Percentiles rank a stretch among this genome's conserved stretches.
Evolutionary conservation across 2,888 invertebrate genomes (phyloP).

Genomic region (Drosophila differens): DNA sequence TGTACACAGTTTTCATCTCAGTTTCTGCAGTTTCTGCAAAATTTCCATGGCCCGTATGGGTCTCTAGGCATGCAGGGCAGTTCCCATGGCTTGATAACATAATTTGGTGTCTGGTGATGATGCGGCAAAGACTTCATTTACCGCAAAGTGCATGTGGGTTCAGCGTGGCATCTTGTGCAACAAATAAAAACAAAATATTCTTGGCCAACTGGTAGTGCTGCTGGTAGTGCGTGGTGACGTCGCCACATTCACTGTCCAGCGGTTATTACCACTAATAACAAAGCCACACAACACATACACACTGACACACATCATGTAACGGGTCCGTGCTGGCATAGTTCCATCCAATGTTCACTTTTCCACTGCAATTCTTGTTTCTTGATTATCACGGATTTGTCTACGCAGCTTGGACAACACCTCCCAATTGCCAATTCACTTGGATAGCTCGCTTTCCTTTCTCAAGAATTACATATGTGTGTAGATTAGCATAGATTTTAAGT

Average conservation of each 20-base stretch:
- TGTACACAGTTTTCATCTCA: conserved; percentile 55
- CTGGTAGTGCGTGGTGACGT: conserved; percentile 19
- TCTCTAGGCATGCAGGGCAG: conserved; percentile 70
- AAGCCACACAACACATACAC: conserved; percentile 55
- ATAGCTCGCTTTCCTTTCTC: conserved; percentile 3
- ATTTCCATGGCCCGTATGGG: conserved; percentile 68
- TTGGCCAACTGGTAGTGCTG: conserved; percentile 38
- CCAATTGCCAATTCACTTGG: conserved; percentile 7
- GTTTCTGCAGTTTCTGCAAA: conserved; percentile 36
- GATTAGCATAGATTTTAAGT: conserved; percentile 10
- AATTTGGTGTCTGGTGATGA: conserved; percentile 61
- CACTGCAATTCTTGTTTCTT: conserved; percentile 19
- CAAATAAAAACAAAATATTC: conserved; percentile 12
- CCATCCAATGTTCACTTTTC: conserved; percentile 15
- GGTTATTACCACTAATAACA: conserved; percentile 73
- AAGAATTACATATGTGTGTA: conserved; percentile 4
- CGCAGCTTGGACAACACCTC: conserved; percentile 26
- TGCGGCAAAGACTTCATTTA: conserved; percentile 66
- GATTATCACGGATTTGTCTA: conserved; percentile 36
- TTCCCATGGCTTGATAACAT: conserved; percentile 81
- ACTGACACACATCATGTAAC: conserved; percentile 35
- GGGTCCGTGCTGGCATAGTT: conserved; percentile 44
- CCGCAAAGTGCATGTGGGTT: conserved; percentile 80
- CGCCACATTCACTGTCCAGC: conserved; percentile 43
- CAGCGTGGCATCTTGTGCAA: conserved; percentile 60